Evolutionary conservation across 2,888 invertebrate genomes (phyloP).

Genomic region (Leucozona laternaria): DNA sequence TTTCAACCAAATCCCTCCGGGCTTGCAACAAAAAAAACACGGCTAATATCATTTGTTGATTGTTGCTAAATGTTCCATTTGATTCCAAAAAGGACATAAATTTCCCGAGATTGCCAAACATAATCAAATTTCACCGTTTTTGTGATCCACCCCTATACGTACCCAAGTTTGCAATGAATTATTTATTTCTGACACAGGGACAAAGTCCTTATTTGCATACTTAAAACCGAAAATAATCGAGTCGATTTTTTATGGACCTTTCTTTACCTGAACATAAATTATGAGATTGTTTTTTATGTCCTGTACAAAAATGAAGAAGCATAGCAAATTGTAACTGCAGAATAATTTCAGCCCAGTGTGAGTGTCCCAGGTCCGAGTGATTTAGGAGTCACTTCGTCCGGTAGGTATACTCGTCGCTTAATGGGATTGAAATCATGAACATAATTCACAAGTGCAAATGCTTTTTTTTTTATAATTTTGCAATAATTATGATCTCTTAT

Average conservation of each 20-base stretch:
- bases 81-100: background rate
- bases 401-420: background rate
- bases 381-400: background rate
- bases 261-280: conserved; percentile 31
- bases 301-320: conserved; percentile 3
- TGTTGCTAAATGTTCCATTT: background rate
- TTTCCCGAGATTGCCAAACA: conserved; percentile 12
- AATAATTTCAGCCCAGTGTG: conserved; percentile 5
- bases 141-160: background rate
- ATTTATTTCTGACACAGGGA: conserved; percentile 20
- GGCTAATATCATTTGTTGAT: background rate
- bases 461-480: background rate
- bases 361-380: background rate
- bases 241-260: conserved; percentile 30
- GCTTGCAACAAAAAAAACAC: too few species aligned
- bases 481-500: background rate
- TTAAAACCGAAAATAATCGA: conserved; percentile 2
- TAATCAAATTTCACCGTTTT: background rate
- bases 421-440: background rate
- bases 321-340: conserved; percentile 17
- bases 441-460: background rate
- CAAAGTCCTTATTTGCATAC: conserved; percentile 33
- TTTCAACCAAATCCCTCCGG: too few species aligned
- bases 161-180: background rate
- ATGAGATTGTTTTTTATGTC: background rate